Conservation (phyloP, 2,797 vertebrate species). For the Cottoperca gobio region DNA sequence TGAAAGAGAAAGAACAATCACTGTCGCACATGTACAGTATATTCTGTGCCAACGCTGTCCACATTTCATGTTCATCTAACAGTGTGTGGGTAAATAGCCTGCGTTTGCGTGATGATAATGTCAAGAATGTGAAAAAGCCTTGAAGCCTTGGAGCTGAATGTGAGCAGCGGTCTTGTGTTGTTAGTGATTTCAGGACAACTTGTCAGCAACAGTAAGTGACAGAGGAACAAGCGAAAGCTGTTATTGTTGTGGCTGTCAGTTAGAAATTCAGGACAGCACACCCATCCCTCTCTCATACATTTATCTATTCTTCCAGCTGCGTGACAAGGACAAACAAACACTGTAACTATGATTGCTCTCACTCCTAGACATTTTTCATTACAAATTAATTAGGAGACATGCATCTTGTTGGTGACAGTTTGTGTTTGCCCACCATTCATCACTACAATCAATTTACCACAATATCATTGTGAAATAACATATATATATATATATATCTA, state of each 20-base stretch:
- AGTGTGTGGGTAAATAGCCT: neutral
- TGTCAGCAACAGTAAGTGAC: slow-evolving; percentile 71
- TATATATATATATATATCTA: too few relatives aligned
- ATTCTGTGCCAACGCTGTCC: neutral
- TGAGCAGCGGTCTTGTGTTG: slow-evolving; percentile 46
- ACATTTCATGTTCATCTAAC: neutral
- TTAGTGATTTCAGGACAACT: slow-evolving; percentile 62
- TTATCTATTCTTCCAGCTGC: slow-evolving; percentile 62
- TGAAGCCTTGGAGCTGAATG: slow-evolving; percentile 46
- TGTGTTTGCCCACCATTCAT: slow-evolving; percentile 28
- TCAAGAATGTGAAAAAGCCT: slow-evolving; percentile 29
- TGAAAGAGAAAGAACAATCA: neutral
- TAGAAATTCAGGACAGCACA: slow-evolving; percentile 53
- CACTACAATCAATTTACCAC: slow-evolving; percentile 11
- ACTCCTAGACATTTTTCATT: slow-evolving; percentile 16
- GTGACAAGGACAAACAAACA: slow-evolving; percentile 64
- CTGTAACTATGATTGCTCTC: slow-evolving; percentile 24
- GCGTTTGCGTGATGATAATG: slow-evolving; percentile 20
- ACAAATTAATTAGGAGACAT: slow-evolving; percentile 43
- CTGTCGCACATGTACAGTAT: neutral
- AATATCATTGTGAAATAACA: slow-evolving; percentile 1
- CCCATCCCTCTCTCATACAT: slow-evolving; percentile 56
- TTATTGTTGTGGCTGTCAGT: slow-evolving; percentile 66
- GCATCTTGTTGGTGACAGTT: slow-evolving; percentile 16
- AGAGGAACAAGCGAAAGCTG: slow-evolving; percentile 71